These are phyloP conservation scores for Entomyzon cyanotis DNA, from an alignment of 2,113 vertebrate genomes.

Conservation along the genomic window DNA sequence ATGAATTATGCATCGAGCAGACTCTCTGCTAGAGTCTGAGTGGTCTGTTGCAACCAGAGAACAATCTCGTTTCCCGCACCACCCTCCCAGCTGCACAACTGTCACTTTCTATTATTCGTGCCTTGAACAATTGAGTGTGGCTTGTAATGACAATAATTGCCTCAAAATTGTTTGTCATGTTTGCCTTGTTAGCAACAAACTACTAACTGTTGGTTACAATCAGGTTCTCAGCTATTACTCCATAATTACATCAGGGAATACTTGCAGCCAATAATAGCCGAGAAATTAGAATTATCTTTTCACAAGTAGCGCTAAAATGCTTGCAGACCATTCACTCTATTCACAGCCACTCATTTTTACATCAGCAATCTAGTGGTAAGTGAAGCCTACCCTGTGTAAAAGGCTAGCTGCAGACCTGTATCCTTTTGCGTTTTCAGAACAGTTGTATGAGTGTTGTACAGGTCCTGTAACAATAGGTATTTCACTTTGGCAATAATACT, in stretches of 20 bases:
- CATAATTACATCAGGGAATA: constrained; percentile 60
- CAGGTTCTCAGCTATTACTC: constrained; percentile 62
- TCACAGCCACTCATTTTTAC: constrained; percentile 1
- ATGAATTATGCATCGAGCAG: constrained; percentile 59
- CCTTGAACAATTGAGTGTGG: constrained; percentile 58
- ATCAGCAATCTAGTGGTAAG: neutral
- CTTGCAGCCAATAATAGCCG: constrained; percentile 45
- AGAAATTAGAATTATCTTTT: constrained; percentile 50
- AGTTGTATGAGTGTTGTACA: neutral
- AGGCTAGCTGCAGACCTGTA: neutral
- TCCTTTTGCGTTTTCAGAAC: neutral
- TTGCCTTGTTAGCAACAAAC: constrained; percentile 68
- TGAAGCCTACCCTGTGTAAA: neutral
- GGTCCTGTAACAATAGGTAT: neutral
- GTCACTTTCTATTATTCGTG: constrained; percentile 60
- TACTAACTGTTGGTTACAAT: constrained; percentile 65
- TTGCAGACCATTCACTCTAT: neutral
- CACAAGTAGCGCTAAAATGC: constrained; percentile 7
- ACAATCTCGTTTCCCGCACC: neutral
- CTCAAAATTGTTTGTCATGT: constrained; percentile 70
- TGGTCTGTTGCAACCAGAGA: constrained; percentile 15
- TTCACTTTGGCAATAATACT: neutral
- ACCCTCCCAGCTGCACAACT: constrained; percentile 64
- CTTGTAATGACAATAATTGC: constrained; percentile 71
- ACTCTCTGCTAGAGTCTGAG: constrained; percentile 7